phyloP scores from a whole-genome alignment of 1,140 invertebrate genomes.

The Drosophila burlai region DNA sequence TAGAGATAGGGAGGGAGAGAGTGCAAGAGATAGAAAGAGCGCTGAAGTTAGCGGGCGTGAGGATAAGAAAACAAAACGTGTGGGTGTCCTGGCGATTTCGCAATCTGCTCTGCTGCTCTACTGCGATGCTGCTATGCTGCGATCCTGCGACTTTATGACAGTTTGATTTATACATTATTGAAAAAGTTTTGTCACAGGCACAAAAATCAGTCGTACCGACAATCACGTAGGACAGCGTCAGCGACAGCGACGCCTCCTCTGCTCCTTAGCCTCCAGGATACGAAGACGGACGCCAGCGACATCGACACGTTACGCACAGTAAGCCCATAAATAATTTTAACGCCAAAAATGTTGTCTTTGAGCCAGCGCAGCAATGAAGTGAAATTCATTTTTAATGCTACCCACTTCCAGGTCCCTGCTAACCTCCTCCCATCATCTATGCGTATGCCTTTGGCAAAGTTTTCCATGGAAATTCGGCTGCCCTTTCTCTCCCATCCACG shows the following conservation, averaged over 20 bases:
- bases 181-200: constrained; percentile 75
- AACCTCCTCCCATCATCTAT: background rate
- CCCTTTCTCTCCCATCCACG: background rate
- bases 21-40: background rate
- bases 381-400: constrained; percentile 77
- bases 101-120: constrained; percentile 44
- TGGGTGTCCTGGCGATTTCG: constrained; percentile 38
- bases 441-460: constrained; percentile 28
- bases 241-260: constrained; percentile 4
- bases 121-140: constrained; percentile 24
- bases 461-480: constrained; percentile 32
- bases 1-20: background rate
- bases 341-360: constrained; percentile 51
- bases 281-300: background rate
- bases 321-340: constrained; percentile 76
- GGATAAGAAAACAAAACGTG: constrained; percentile 33
- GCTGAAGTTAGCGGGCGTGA: background rate
- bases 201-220: constrained; percentile 63
- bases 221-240: constrained; percentile 61
- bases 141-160: constrained; percentile 76
- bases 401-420: background rate
- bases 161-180: constrained; percentile 85
- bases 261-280: constrained; percentile 4
- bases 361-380: constrained; percentile 44
- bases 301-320: constrained; percentile 47